Evolutionary conservation across 1,140 invertebrate species (phyloP).

Genomic region (Bacillus rossius): DNA sequence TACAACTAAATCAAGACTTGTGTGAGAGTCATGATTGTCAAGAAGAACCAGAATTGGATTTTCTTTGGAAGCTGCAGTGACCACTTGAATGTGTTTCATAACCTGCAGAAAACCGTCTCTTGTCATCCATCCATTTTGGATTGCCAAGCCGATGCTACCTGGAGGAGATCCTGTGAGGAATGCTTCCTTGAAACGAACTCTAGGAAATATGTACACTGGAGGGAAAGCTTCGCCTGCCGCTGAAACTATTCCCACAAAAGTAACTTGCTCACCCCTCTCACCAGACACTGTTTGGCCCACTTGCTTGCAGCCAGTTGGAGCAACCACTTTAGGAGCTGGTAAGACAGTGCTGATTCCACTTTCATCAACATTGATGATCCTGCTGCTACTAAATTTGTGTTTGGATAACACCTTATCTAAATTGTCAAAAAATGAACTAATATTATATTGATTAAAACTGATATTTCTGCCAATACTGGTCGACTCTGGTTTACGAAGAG

Average conservation of each 20-base stretch:
- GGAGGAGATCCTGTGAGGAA: conserved; percentile 31
- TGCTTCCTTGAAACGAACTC: conserved; percentile 28
- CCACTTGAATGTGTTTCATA: conserved; percentile 38
- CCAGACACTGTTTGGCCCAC: conserved; percentile 38
- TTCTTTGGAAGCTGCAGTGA: conserved; percentile 21
- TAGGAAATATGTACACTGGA: conserved; percentile 35
- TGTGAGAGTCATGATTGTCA: conserved; percentile 29
- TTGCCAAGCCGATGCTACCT: conserved; percentile 20
- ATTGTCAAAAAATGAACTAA: not conserved
- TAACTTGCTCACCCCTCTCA: conserved; percentile 36
- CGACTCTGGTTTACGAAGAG: conserved; percentile 2
- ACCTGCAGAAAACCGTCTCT: conserved; percentile 40
- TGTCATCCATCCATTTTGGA: conserved; percentile 43
- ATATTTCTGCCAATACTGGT: conserved; percentile 3
- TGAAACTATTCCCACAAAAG: conserved; percentile 32
- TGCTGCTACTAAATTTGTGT: conserved; percentile 30
- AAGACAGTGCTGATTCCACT: conserved; percentile 43
- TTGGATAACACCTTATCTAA: no score
- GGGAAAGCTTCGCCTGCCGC: conserved; percentile 33
- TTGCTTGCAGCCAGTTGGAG: conserved; percentile 34
- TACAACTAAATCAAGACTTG: not conserved
- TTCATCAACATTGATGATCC: conserved; percentile 42
- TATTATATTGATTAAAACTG: conserved; percentile 2
- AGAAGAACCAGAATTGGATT: conserved; percentile 20
- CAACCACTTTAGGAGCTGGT: conserved; percentile 38